A percentile compares a stretch with the other conserved stretches of the same genome.
These are phyloP conservation scores for Salticus scenicus DNA, from an alignment of 2,888 invertebrate genomes.

Conservation along the genomic window DNA sequence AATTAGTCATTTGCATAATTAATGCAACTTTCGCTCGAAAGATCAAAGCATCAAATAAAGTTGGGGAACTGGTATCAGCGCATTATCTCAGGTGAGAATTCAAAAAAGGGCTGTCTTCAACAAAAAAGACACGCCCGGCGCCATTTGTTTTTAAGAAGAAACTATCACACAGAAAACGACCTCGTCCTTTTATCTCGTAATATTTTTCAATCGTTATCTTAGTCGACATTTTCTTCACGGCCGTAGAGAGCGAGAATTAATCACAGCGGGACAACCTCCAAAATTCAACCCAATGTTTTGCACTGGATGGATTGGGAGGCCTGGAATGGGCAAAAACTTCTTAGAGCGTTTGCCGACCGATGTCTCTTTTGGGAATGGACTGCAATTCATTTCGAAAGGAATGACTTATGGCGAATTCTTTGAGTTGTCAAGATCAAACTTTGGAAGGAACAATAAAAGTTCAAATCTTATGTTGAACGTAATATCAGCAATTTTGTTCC, in stretches of 20 bases:
- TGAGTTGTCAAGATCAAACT: too few relatives aligned
- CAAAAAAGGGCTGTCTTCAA: background rate
- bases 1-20: too few relatives aligned
- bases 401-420: too few relatives aligned
- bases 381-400: too few relatives aligned
- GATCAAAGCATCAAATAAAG: too few relatives aligned
- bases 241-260: slow-evolving; percentile 44
- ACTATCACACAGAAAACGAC: background rate
- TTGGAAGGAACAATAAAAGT: too few relatives aligned
- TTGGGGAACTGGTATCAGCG: too few relatives aligned
- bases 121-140: background rate
- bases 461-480: too few relatives aligned
- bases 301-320: background rate
- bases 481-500: too few relatives aligned
- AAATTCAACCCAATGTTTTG: slow-evolving; percentile 41
- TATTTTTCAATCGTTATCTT: slow-evolving; percentile 64
- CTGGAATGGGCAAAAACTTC: background rate
- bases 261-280: slow-evolving; percentile 33
- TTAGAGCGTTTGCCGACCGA: background rate
- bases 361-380: background rate
- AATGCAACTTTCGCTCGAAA: too few relatives aligned
- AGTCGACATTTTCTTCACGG: slow-evolving; percentile 41
- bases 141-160: slow-evolving; percentile 4
- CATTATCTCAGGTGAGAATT: background rate
- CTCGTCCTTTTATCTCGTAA: slow-evolving; percentile 34